Percentiles rank a stretch among this genome's conserved stretches.
These are phyloP conservation scores for Phocoena sinus DNA, from an alignment of 2,113 vertebrate species.

Conservation along the genomic window DNA sequence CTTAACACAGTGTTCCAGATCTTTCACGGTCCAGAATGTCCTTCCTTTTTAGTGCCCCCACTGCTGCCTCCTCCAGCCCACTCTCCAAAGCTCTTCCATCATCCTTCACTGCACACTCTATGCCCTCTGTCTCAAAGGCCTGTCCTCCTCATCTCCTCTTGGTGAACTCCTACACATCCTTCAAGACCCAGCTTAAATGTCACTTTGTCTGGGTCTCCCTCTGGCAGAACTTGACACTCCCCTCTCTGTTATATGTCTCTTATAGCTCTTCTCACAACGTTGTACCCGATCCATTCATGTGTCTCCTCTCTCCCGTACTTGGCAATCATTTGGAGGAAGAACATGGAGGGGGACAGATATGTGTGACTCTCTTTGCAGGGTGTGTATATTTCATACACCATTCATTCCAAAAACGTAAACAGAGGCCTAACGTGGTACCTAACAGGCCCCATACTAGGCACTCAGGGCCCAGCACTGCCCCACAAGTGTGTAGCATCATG, in stretches of 20 bases:
- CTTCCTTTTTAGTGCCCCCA: not conserved
- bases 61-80: not conserved
- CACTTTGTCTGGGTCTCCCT: not conserved
- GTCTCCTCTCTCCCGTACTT: not conserved
- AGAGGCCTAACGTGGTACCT: not conserved
- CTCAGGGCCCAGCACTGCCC: not conserved
- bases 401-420: not conserved
- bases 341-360: no score
- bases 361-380: not conserved
- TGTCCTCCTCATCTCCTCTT: not conserved
- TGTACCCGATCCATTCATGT: not conserved
- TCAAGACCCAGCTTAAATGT: not conserved
- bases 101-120: no score
- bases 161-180: not conserved
- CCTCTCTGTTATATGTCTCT: not conserved
- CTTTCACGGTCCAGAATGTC: not conserved
- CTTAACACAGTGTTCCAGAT: not conserved
- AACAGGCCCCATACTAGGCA: not conserved
- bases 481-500: accelerated
- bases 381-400: not conserved
- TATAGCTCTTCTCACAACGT: not conserved
- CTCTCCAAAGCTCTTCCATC: not conserved
- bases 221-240: not conserved
- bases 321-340: not conserved
- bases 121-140: not conserved